Evolutionary conservation across 2,797 vertebrate species (phyloP).

Genomic region (Siniperca undulata): DNA sequence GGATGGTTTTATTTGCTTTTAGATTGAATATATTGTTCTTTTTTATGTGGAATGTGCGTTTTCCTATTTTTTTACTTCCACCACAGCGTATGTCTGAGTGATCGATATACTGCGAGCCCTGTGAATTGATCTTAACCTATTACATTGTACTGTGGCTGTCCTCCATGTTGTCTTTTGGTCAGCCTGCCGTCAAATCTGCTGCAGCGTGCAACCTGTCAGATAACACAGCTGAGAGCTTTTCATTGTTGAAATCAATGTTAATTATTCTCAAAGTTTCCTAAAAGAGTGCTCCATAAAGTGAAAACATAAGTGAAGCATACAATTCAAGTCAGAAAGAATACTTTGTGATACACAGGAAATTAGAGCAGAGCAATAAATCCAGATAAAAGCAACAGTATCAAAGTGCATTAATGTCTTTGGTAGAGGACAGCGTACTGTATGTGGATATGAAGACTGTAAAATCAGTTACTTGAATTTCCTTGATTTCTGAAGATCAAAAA

Average conservation of each 20-base stretch:
- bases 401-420: slow-evolving; percentile 7
- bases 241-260: slow-evolving; percentile 57
- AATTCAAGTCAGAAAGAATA: neutral
- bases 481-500: slow-evolving; percentile 68
- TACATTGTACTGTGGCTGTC: slow-evolving; percentile 37
- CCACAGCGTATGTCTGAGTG: slow-evolving; percentile 1
- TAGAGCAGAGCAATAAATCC: neutral
- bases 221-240: slow-evolving; percentile 49
- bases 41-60: neutral
- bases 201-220: slow-evolving; percentile 47
- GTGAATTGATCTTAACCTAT: slow-evolving; percentile 59
- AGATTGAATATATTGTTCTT: neutral
- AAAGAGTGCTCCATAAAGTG: slow-evolving; percentile 21
- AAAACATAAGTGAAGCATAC: neutral
- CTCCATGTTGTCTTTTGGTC: slow-evolving; percentile 49
- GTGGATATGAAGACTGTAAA: neutral
- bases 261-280: slow-evolving; percentile 49
- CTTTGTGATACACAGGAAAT: neutral
- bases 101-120: slow-evolving; percentile 43
- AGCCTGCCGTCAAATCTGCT: slow-evolving; percentile 60
- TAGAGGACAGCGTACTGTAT: neutral
- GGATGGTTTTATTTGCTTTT: neutral
- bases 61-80: neutral
- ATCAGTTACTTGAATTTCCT: slow-evolving; percentile 40
- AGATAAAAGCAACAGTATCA: neutral